Evolutionary conservation across 2,797 vertebrate genomes (phyloP).

Genomic region (Onychomys arenicola): DNA sequence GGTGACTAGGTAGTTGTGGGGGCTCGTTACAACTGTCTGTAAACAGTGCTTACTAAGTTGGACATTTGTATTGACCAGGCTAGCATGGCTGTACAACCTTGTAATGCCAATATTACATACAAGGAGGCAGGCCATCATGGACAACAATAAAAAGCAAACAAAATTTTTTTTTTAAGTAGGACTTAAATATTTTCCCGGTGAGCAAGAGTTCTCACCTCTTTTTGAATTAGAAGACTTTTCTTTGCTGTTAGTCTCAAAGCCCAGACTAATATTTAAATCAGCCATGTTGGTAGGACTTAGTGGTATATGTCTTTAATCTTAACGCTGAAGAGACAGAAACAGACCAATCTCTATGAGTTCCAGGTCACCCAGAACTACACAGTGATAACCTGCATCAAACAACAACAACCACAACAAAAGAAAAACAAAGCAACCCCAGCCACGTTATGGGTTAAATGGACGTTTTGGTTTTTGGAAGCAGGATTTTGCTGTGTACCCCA

Average conservation of each 20-base stretch:
- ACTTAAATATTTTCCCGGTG: background rate
- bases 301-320: background rate
- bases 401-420: background rate
- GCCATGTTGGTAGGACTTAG: background rate
- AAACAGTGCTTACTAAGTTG: conserved; percentile 31
- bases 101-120: background rate
- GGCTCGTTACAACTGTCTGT: conserved; percentile 20
- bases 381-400: background rate
- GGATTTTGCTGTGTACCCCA: background rate
- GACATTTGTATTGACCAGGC: background rate
- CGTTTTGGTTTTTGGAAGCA: background rate
- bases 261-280: background rate
- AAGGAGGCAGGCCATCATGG: background rate
- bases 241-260: background rate
- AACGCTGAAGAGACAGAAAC: background rate
- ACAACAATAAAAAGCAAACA: background rate
- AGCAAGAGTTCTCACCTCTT: background rate
- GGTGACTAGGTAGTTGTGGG: conserved; percentile 24
- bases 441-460: background rate
- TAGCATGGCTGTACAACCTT: background rate
- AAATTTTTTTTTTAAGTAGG: background rate
- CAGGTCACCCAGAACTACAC: background rate
- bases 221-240: background rate
- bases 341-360: background rate
- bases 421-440: background rate